phyloP scores from a whole-genome alignment of 2,888 invertebrate species.

The Tetragonisca angustula region DNA sequence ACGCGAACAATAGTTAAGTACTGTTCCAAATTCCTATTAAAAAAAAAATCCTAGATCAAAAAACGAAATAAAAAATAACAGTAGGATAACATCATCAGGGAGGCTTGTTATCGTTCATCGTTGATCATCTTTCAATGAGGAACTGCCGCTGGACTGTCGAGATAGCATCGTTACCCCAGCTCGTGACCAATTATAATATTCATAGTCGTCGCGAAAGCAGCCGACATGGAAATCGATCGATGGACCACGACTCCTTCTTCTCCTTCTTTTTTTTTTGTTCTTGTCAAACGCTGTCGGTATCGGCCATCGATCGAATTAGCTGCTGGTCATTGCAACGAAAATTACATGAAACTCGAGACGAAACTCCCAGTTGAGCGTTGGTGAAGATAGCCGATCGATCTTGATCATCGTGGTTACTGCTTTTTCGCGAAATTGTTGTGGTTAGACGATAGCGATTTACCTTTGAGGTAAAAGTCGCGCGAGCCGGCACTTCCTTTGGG shows the following conservation, averaged over 20 bases:
- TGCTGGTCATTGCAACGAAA: conserved; percentile 28
- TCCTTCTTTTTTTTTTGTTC: conserved; percentile 1
- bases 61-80: background rate
- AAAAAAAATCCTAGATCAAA: too few relatives aligned
- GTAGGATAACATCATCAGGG: background rate
- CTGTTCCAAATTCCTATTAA: background rate
- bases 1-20: conserved; percentile 8
- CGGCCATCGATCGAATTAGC: conserved; percentile 26
- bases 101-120: conserved; percentile 1
- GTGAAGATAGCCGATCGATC: conserved; percentile 40
- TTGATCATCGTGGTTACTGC: conserved; percentile 69
- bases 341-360: conserved; percentile 28
- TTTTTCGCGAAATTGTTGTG: conserved; percentile 76
- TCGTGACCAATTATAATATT: conserved; percentile 52
- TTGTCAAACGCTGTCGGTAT: conserved; percentile 22
- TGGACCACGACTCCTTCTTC: background rate
- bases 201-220: conserved; percentile 31
- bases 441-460: conserved; percentile 74
- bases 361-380: background rate
- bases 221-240: conserved; percentile 39
- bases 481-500: background rate
- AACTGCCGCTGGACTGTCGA: conserved; percentile 2
- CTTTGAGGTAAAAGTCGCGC: conserved; percentile 47
- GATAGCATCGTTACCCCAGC: conserved; percentile 35
- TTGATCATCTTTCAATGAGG: background rate